Percentiles rank a stretch among this genome's conserved stretches.
phyloP scores from a whole-genome alignment of 2,888 invertebrate species.

The Caenorhabditis doughertyi region DNA sequence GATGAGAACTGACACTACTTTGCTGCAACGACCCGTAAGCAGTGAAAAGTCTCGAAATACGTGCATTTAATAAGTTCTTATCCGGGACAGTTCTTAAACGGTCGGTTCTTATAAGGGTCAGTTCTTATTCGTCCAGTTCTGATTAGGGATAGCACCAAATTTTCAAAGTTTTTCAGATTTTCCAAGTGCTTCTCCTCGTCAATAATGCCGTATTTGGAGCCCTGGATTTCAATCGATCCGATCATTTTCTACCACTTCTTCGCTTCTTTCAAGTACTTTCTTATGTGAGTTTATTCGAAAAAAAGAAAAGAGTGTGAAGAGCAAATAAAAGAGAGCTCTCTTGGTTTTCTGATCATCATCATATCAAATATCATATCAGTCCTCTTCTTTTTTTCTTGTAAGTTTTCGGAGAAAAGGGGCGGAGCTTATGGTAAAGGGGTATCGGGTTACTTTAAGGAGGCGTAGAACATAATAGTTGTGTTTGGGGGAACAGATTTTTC shows the following conservation, averaged over 20 bases:
- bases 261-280: constrained; percentile 57
- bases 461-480: neutral
- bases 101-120: no score
- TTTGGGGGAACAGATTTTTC: no score
- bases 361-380: constrained; percentile 36
- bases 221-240: constrained; percentile 42
- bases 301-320: neutral
- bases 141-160: no score
- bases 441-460: neutral
- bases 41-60: no score
- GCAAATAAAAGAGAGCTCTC: constrained; percentile 16
- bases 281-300: constrained; percentile 44
- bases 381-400: constrained; percentile 4
- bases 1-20: no score
- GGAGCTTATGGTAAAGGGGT: no score
- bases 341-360: no score
- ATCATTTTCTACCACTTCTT: constrained; percentile 56
- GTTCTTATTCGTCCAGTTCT: no score
- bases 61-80: no score
- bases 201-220: constrained; percentile 57
- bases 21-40: no score
- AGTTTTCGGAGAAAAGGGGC: no score
- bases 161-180: constrained; percentile 53
- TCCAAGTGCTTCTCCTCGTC: constrained; percentile 59
- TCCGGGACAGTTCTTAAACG: no score